Evolutionary conservation across 37 sponge, comb jelly and placozoan genomes (phyloP).

Genomic region (Crambe crambe): DNA sequence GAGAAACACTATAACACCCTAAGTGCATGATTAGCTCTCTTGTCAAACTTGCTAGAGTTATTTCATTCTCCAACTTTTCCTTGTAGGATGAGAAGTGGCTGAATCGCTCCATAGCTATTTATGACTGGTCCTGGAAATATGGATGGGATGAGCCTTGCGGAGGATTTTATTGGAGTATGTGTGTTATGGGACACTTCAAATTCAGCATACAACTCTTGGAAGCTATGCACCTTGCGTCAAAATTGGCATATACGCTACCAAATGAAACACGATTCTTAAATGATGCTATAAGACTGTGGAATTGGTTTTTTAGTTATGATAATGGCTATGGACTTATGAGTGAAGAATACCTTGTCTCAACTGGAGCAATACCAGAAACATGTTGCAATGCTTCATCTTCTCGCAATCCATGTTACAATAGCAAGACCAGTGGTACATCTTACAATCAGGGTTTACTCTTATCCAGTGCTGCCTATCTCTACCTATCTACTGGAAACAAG

Average conservation of each 20-base stretch:
- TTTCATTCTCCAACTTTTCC: background rate
- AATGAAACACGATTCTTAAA: conserved; percentile 19
- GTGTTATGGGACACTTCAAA: background rate
- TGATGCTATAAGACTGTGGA: conserved; percentile 27
- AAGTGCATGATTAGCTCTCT: too few relatives aligned
- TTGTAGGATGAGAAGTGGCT: conserved; percentile 33
- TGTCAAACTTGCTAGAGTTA: too few relatives aligned
- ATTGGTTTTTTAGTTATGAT: conserved; percentile 50
- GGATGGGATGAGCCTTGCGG: conserved; percentile 49
- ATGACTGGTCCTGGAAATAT: conserved; percentile 39
- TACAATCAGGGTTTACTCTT: conserved; percentile 56
- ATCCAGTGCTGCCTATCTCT: conserved; percentile 35
- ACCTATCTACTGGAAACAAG: conserved; percentile 36
- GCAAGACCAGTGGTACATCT: conserved; percentile 22
- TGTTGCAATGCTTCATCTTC: conserved; percentile 38
- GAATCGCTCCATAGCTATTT: conserved; percentile 20
- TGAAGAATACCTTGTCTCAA: conserved; percentile 22
- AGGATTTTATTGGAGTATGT: conserved; percentile 39
- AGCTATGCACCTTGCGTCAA: conserved; percentile 26
- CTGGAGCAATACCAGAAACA: conserved; percentile 31
- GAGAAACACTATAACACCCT: background rate
- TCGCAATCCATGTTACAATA: background rate
- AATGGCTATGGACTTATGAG: conserved; percentile 39
- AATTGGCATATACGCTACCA: conserved; percentile 29
- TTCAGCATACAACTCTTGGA: conserved; percentile 31